Conservation (phyloP, 2,797 vertebrate genomes). For the Pipistrellus pipistrellus region DNA sequence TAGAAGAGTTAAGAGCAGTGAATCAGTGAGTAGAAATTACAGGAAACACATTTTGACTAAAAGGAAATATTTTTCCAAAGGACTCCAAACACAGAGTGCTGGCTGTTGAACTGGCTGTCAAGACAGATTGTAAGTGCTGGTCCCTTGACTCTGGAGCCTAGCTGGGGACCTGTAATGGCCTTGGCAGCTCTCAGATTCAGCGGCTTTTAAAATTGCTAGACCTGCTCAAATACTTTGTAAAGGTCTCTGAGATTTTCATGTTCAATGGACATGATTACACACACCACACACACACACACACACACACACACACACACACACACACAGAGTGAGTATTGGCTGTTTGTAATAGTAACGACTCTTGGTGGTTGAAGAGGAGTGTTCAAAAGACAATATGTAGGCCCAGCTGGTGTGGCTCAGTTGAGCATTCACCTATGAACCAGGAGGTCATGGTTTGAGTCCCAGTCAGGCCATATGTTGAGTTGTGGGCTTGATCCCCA, state of each 20-base stretch:
- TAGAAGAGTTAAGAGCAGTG: background rate
- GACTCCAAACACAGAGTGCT: background rate
- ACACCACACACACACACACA: no score
- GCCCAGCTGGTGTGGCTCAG: no score
- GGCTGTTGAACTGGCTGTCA: background rate
- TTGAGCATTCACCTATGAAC: no score
- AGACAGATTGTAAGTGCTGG: no score
- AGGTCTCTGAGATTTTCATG: background rate
- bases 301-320: no score
- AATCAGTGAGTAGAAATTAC: background rate
- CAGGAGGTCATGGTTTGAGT: no score
- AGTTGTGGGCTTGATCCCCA: no score
- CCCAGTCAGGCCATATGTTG: no score
- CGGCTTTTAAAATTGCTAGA: background rate
- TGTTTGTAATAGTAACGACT: background rate
- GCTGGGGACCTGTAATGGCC: background rate
- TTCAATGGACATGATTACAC: background rate
- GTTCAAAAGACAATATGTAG: background rate
- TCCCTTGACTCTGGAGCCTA: background rate
- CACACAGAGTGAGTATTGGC: background rate
- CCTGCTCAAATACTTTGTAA: background rate
- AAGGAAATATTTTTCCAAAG: background rate
- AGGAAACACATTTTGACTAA: background rate
- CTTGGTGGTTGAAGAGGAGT: background rate
- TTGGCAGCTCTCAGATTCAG: background rate